These are phyloP conservation scores for Eueides isabella DNA, from an alignment of 1,140 invertebrate species.

Conservation along the genomic window DNA sequence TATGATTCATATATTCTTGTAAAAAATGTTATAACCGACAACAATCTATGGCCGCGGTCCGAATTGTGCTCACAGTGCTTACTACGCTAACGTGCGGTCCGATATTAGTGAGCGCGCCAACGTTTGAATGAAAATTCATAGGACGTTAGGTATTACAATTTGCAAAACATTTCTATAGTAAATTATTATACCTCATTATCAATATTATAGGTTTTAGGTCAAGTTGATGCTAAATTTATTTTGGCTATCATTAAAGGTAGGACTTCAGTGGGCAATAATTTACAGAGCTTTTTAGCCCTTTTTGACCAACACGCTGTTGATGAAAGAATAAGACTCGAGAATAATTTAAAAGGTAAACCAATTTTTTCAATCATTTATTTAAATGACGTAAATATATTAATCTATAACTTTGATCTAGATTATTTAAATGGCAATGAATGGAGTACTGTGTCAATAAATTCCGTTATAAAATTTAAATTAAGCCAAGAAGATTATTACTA, in stretches of 20 bases:
- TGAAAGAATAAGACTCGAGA: slow-evolving; percentile 87
- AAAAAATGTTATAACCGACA: no score
- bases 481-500: slow-evolving; percentile 57
- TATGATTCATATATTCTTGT: no score
- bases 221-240: slow-evolving; percentile 88
- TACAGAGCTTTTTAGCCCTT: slow-evolving; percentile 81
- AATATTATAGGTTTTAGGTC: slow-evolving; percentile 82
- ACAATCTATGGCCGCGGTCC: no score
- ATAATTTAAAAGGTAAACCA: slow-evolving; percentile 63
- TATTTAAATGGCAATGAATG: slow-evolving; percentile 56
- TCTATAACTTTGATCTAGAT: slow-evolving; percentile 41
- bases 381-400: neutral
- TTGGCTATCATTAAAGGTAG: slow-evolving; percentile 63
- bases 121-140: no score
- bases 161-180: no score
- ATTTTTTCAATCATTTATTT: slow-evolving; percentile 45
- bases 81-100: no score
- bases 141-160: no score
- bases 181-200: no score
- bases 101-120: no score
- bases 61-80: no score
- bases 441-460: slow-evolving; percentile 55
- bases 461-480: slow-evolving; percentile 48
- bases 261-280: slow-evolving; percentile 22
- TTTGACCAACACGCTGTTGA: slow-evolving; percentile 91